These are phyloP conservation scores for Cynopterus brachyotis DNA, from an alignment of 2,113 vertebrate genomes.

Conservation along the genomic window DNA sequence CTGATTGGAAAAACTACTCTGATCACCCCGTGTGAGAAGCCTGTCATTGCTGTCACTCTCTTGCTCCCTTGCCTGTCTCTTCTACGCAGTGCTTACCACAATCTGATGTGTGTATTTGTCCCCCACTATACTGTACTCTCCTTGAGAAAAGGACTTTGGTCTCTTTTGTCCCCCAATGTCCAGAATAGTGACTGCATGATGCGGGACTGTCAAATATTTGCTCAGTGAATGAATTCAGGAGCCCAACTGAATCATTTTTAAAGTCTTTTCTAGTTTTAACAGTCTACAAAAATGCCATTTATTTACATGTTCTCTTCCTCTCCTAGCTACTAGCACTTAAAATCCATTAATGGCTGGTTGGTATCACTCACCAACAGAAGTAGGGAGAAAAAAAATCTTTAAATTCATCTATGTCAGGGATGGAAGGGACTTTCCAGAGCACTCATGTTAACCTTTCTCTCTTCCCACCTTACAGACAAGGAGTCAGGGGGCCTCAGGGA, in stretches of 20 bases:
- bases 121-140: background rate
- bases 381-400: background rate
- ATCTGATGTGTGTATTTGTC: background rate
- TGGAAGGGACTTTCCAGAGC: background rate
- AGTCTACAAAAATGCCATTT: background rate
- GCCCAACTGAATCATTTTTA: background rate
- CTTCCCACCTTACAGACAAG: background rate
- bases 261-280: background rate
- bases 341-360: background rate
- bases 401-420: background rate
- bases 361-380: background rate
- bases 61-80: too few species aligned
- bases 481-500: too few species aligned
- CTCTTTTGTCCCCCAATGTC: background rate
- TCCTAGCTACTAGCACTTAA: background rate
- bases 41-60: fast-evolving
- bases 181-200: background rate
- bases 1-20: fast-evolving
- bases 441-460: background rate
- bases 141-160: background rate
- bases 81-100: too few species aligned
- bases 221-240: background rate
- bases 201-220: background rate
- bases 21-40: too few species aligned
- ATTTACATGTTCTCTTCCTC: background rate